phyloP scores from a whole-genome alignment of 2,888 invertebrate genomes.

The Calliphora vomitoria region DNA sequence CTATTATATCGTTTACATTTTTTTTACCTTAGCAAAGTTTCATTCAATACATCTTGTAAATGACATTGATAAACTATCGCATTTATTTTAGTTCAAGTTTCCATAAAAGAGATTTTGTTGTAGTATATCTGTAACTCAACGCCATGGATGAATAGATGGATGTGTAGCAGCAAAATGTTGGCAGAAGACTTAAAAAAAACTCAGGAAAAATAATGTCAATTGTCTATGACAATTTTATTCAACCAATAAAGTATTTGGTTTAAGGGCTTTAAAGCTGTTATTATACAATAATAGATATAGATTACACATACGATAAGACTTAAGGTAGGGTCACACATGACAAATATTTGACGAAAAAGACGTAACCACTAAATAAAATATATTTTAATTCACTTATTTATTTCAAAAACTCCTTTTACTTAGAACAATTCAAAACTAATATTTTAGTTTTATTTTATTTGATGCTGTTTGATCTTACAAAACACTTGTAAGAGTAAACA shows the following conservation, averaged over 20 bases:
- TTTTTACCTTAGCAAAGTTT: background rate
- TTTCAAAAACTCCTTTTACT: too few relatives aligned
- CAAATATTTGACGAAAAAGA: too few relatives aligned
- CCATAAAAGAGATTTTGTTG: background rate
- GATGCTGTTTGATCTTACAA: too few relatives aligned
- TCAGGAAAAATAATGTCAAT: background rate
- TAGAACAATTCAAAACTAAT: too few relatives aligned
- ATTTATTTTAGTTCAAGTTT: constrained; percentile 1
- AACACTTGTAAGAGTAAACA: too few relatives aligned
- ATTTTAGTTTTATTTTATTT: too few relatives aligned
- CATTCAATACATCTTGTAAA: background rate
- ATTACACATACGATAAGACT: too few relatives aligned
- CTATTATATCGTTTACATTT: background rate
- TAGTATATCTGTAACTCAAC: background rate
- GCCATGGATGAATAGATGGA: background rate
- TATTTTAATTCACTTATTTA: too few relatives aligned
- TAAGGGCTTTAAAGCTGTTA: background rate
- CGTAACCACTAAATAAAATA: too few relatives aligned
- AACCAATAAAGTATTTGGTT: constrained; percentile 9
- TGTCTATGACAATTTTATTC: background rate
- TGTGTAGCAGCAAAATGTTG: background rate
- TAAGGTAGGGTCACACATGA: too few relatives aligned
- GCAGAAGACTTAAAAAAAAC: background rate
- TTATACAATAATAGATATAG: background rate
- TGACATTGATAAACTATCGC: constrained; percentile 17